These are phyloP conservation scores for Galerucella pusilla DNA, from an alignment of 2,888 invertebrate species.

Conservation along the genomic window DNA sequence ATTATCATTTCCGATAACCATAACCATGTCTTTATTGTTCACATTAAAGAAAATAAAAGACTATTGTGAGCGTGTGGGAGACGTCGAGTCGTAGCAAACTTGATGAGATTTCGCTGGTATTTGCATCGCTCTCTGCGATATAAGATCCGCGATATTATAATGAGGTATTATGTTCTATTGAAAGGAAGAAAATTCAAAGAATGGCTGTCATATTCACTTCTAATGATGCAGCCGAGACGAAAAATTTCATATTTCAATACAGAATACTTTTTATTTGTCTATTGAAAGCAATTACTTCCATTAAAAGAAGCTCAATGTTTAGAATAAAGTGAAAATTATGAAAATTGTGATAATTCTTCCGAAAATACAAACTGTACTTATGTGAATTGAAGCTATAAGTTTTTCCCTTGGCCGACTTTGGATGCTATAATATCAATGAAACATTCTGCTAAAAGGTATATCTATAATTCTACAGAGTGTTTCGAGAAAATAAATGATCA, in stretches of 20 bases:
- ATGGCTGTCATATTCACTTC: conserved; percentile 15
- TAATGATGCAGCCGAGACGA: conserved; percentile 5
- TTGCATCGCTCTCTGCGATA: conserved; percentile 9
- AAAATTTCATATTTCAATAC: background rate
- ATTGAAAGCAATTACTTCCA: background rate
- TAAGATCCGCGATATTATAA: conserved; percentile 13
- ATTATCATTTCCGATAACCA: background rate
- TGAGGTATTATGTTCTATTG: conserved; percentile 22
- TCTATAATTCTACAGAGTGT: too few relatives aligned
- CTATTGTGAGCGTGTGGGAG: conserved; percentile 5
- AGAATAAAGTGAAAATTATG: background rate
- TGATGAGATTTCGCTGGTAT: conserved; percentile 32
- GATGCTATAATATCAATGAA: too few relatives aligned
- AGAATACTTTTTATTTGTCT: background rate
- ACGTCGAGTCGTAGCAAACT: conserved; percentile 8
- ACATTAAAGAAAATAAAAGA: conserved; percentile 9
- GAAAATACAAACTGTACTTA: too few relatives aligned
- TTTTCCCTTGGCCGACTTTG: too few relatives aligned
- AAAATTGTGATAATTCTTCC: too few relatives aligned
- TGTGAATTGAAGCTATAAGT: too few relatives aligned
- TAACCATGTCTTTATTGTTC: background rate
- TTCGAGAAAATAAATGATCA: too few relatives aligned
- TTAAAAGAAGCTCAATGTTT: background rate
- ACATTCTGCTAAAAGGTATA: too few relatives aligned
- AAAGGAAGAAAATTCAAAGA: conserved; percentile 11